Evolutionary conservation across 2,113 vertebrate genomes (phyloP), one percentile per base, ranked within the genome.

Genomic region (Labeo catla): DNA sequence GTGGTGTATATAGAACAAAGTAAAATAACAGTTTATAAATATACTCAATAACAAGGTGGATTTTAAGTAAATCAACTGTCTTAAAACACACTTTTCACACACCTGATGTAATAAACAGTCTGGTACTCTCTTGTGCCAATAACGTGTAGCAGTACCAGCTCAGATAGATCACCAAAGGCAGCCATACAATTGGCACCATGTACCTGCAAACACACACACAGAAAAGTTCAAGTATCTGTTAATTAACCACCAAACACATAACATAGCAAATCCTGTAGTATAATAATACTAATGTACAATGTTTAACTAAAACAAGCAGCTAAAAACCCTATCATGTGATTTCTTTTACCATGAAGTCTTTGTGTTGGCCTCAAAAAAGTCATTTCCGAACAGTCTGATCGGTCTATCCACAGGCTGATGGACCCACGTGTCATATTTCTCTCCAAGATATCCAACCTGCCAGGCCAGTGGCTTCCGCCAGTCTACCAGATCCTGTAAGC

Each of bases 381-480:
- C 93, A 0, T 97, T 98, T 49, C 97, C 94, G 91, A 99, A 99
- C 86, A 99, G 95, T 86, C 98, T 95, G 91, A 99, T 98, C 5
- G 98, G 98, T 66, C 96, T 93, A 89, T 96, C 95, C 57, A 99
- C 97, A 0, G 98, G 98, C 89, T 99, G 98, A 89, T 99, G 98
- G 63, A 99, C 97, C 98, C 98, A 99, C 0, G 97, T 96, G 0
- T 98, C 96, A 0, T 99, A 99, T 81, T 97, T 98, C 91, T 99
- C 98, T 23, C 96, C 94, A 10, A 99, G 90, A 91, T 97, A 89
- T 70, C 98, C 98, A 54, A 99, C 98, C 91, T 99, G 98, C 98
- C 98, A 99, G 3, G 98, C 95, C 80, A 99, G 90, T 2, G 98
- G 98, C 90, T 98, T 98, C 84, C 68, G 84, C 98, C 98, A 99